These are phyloP conservation scores for Esox niger DNA, from an alignment of 2,113 vertebrate genomes.

Conservation along the genomic window DNA sequence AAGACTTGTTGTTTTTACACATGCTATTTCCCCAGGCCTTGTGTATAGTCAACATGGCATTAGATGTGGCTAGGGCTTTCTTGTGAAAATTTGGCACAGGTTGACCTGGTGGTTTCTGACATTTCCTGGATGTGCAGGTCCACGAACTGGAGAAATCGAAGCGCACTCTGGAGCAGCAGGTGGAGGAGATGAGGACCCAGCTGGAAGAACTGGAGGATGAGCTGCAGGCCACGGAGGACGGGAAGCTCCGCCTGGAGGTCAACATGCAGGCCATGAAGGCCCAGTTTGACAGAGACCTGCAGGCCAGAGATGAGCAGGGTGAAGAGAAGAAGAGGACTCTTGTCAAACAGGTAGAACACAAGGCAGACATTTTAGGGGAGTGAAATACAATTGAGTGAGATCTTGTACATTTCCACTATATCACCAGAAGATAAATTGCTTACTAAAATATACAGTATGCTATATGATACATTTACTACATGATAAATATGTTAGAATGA, in stretches of 20 bases:
- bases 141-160: slow-evolving; percentile 98
- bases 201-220: slow-evolving; percentile 97
- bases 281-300: slow-evolving; percentile 93
- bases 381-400: no score
- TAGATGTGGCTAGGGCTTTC: no score
- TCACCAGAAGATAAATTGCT: no score
- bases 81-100: no score
- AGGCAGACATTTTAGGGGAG: no score
- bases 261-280: slow-evolving; percentile 99
- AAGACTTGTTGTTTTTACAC: no score
- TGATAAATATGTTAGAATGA: no score
- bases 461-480: no score
- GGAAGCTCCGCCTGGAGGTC: slow-evolving; percentile 94
- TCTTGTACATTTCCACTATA: no score
- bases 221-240: slow-evolving; percentile 94
- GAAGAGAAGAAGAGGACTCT: slow-evolving; percentile 94
- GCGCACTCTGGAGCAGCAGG: slow-evolving; percentile 92
- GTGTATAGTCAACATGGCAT: no score
- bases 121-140: slow-evolving; percentile 63
- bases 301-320: slow-evolving; percentile 88
- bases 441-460: no score
- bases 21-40: no score
- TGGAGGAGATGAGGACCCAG: slow-evolving; percentile 95
- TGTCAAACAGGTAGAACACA: slow-evolving; percentile 83
- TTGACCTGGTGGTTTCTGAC: not conserved